These are phyloP conservation scores for Planococcus citri DNA, from an alignment of 1,140 invertebrate genomes.

Conservation along the genomic window DNA sequence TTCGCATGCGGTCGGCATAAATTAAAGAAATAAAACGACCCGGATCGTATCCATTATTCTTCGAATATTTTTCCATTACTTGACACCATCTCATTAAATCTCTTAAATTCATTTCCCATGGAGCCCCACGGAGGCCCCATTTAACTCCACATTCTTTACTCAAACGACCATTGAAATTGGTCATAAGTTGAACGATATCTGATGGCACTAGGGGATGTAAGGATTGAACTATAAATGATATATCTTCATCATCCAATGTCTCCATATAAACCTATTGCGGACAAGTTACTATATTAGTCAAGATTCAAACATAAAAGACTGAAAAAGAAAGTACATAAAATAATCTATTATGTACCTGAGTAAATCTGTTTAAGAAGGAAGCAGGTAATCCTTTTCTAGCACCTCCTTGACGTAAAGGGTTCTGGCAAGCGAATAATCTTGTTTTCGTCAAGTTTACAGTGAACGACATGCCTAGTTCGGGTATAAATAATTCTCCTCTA, in stretches of 20 bases:
- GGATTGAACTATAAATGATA: conserved; percentile 43
- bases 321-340: no score
- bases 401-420: conserved; percentile 92
- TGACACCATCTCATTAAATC: conserved; percentile 91
- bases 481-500: conserved; percentile 87
- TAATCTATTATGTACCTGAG: conserved; percentile 49
- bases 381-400: conserved; percentile 87
- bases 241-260: conserved; percentile 60
- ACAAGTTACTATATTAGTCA: conserved; percentile 13
- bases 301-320: no score
- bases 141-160: conserved; percentile 44
- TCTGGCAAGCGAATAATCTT: conserved; percentile 94
- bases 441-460: conserved; percentile 52
- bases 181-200: conserved; percentile 54
- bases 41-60: conserved; percentile 35
- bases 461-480: conserved; percentile 85
- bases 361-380: conserved; percentile 97
- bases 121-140: conserved; percentile 63
- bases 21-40: conserved; percentile 59
- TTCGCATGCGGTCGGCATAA: conserved; percentile 71
- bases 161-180: conserved; percentile 54
- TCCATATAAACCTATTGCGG: conserved; percentile 62
- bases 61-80: conserved; percentile 32
- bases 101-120: conserved; percentile 95
- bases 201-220: conserved; percentile 37